A percentile compares a stretch with the other conserved stretches of the same genome.
phyloP scores from a whole-genome alignment of 2,888 invertebrate genomes.

The Amblyjoppa proteus region DNA sequence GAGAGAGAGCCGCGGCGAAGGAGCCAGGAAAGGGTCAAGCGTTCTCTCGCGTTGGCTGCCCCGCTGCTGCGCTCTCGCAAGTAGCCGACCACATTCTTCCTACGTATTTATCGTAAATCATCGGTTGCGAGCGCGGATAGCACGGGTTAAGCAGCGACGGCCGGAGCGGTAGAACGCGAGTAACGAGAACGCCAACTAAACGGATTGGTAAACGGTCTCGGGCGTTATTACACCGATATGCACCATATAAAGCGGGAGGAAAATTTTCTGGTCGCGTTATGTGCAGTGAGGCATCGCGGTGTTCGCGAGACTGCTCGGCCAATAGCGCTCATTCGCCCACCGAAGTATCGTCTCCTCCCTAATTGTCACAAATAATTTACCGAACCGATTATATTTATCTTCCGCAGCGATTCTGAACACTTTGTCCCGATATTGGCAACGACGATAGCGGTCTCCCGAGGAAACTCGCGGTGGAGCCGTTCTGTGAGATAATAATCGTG shows the following conservation, averaged over 20 bases:
- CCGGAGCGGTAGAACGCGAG: slow-evolving; percentile 52
- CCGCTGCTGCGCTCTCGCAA: slow-evolving; percentile 47
- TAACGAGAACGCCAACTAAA: slow-evolving; percentile 67
- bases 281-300: not conserved
- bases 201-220: slow-evolving; percentile 65
- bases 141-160: slow-evolving; percentile 47
- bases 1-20: not conserved
- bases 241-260: slow-evolving; percentile 19
- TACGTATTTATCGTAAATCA: slow-evolving; percentile 69
- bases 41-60: slow-evolving; percentile 49
- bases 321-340: too few relatives aligned
- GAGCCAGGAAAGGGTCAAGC: slow-evolving; percentile 57
- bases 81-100: slow-evolving; percentile 68
- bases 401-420: slow-evolving; percentile 28
- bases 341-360: slow-evolving; percentile 26
- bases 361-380: slow-evolving; percentile 54
- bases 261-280: slow-evolving; percentile 34
- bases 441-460: slow-evolving; percentile 1
- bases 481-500: slow-evolving; percentile 56
- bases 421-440: slow-evolving; percentile 21
- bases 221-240: slow-evolving; percentile 48
- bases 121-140: slow-evolving; percentile 62
- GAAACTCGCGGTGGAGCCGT: slow-evolving; percentile 46
- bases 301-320: too few relatives aligned
- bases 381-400: slow-evolving; percentile 25